Evolutionary conservation across 2,797 vertebrate species (phyloP), one percentile per base, ranked within the genome.

Genomic region (Fundulus diaphanus): DNA sequence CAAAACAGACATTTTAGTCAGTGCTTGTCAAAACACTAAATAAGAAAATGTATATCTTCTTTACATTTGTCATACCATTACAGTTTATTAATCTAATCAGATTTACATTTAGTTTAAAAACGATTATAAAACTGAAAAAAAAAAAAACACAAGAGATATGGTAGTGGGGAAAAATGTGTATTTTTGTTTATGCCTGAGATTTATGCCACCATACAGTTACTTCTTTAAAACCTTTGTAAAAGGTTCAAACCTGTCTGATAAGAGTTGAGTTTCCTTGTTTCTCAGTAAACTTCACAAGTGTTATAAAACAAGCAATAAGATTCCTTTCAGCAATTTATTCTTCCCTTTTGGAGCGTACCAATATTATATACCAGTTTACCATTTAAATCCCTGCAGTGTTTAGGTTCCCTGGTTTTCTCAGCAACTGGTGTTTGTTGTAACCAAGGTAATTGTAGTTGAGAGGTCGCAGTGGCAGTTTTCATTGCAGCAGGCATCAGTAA

Each of bases 401-500:
- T 37, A 44, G 46, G 46, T 70, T 31, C 13, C 27, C 46, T 46
- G 18, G 22, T 63, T 82, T 80, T 69, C n/a, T 52, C 51, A 74
- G 77, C 81, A 80, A 82, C 73, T 74, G 37, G 69, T 81, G 79
- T 83, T 80, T 81, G 78, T 83, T 84, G 79, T 82, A 86, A 89
- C 83, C 78, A 84, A 78, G 68, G 59, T 84, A 89, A 90, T 89
- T 90, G 77, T 68, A 71, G 72, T 76, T 83, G 89, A 90, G 86
- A 66, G 70, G 76, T 89, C 86, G 83, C 86, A 84, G 70, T 85
- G 76, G 85, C 84, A 81, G 80, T 83, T 87, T 88, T 86, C 70
- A 76, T 69, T 68, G 76, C 66, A 68, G 44, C 81, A 59, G 69
- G 87, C 79, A 87, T 80, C 73, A 74, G 31, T 74, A 88, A 87